Evolutionary conservation across 2,113 vertebrate genomes (phyloP), one percentile per base, ranked within the genome.

Genomic region (Pangasianodon gigas): DNA sequence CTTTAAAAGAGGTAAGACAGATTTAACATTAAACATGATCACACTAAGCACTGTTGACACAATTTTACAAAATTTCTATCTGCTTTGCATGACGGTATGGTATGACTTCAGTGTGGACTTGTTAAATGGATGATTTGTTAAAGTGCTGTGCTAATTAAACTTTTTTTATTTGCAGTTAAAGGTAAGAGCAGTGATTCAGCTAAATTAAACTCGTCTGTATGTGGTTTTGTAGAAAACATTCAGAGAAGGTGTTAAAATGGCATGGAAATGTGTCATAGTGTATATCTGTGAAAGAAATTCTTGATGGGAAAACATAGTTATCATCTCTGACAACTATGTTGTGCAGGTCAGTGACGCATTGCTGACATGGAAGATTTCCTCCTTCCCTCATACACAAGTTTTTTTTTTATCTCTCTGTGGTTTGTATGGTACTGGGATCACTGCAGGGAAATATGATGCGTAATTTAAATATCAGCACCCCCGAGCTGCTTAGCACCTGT

Each of bases 401-500:
- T 24, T 60, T 46, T 52, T 37, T 37, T 82, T 44, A 37, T 41
- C 10, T 84, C 21, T 60, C 54, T 13, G n/a, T 60, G 4, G 7
- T 83, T 83, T 54, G 29, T 24, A 32, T 32, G 14, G 0, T 58
- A 13, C 9, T 67, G 56, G 16, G 37, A 84, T 51, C 79, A 88
- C 89, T 75, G 54, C 87, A 83, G 69, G 88, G 79, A 92, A 88
- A 69, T 51, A 29, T 26, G 87, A 56, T 37, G 32, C 3, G 48
- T 54, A 10, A 51, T 54, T 69, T 56, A 86, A 74, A 52, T 87
- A 84, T 26, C 5, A 37, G 37, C 52, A 56, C 32, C 46, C 46
- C 10, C 6, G 3, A 85, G 85, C 26, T 71, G 82, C 52, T 46
- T n/a, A 79, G 46, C 8, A 87, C 92, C 94, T 95, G 93, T 79